Conservation (phyloP, 2,113 vertebrate genomes). For the Oenanthe melanoleuca region DNA sequence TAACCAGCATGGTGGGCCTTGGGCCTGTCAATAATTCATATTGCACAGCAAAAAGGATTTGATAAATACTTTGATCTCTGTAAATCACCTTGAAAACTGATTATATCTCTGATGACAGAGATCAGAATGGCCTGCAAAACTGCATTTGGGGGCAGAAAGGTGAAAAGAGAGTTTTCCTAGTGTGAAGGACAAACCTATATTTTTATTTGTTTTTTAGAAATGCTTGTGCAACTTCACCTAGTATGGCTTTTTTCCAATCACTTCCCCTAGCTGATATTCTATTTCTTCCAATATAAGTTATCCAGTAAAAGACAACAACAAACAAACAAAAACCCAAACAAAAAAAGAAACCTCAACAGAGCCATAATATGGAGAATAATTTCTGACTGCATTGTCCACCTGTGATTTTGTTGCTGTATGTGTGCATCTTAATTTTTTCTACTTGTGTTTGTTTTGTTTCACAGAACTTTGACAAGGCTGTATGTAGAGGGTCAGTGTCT, state of each 20-base stretch:
- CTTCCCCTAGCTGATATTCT: not conserved
- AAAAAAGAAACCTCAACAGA: not conserved
- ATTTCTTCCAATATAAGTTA: not conserved
- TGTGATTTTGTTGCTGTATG: not conserved
- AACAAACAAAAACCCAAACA: fast-evolving
- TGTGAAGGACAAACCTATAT: not conserved
- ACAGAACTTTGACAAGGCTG: not conserved
- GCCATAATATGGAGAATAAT: not conserved
- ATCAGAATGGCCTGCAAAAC: not conserved
- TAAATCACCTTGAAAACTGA: slow-evolving; percentile 12
- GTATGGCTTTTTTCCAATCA: not conserved
- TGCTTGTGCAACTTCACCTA: not conserved
- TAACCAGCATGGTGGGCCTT: not conserved
- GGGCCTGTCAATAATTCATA: slow-evolving; percentile 5
- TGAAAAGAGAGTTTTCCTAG: not conserved
- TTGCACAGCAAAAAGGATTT: not conserved
- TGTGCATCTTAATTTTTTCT: not conserved
- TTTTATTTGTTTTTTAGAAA: not conserved
- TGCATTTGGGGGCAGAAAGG: not conserved
- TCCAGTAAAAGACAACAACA: not conserved
- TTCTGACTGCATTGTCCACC: not conserved
- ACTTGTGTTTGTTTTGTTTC: not conserved
- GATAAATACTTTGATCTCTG: not conserved
- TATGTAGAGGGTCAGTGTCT: not conserved
- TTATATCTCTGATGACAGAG: not conserved